Conservation (phyloP, 2,888 invertebrate species). For the Sisyra terminalis region DNA sequence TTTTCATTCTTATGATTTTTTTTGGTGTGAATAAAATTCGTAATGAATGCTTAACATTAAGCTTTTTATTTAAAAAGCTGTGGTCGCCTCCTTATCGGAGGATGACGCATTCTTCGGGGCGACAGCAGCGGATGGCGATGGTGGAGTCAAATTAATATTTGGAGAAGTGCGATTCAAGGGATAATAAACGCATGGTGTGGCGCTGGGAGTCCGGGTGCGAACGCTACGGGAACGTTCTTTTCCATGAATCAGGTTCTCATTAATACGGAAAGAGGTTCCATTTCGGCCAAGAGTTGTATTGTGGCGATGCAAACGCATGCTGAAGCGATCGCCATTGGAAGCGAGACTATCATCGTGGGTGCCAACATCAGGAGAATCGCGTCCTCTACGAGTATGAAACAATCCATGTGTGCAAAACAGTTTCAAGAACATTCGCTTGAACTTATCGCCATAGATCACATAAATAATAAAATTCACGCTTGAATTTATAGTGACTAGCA, state of each 20-base stretch:
- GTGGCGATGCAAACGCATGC: slow-evolving; percentile 44
- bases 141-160: slow-evolving; percentile 2
- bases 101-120: background rate
- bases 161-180: slow-evolving; percentile 23
- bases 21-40: too few relatives aligned
- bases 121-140: background rate
- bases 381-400: slow-evolving; percentile 33
- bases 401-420: slow-evolving; percentile 52
- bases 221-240: slow-evolving; percentile 18
- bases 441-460: slow-evolving; percentile 95
- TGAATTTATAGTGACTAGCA: slow-evolving; percentile 91
- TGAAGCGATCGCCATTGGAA: slow-evolving; percentile 60
- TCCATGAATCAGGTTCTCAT: slow-evolving; percentile 11
- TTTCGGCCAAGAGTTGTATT: slow-evolving; percentile 27
- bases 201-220: slow-evolving; percentile 23
- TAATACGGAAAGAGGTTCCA: slow-evolving; percentile 18
- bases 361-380: slow-evolving; percentile 47
- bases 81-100: slow-evolving; percentile 2
- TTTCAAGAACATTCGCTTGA: slow-evolving; percentile 70
- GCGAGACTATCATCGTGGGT: slow-evolving; percentile 72
- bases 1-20: too few relatives aligned
- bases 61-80: background rate
- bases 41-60: slow-evolving; percentile 11
- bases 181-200: slow-evolving; percentile 37
- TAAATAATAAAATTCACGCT: slow-evolving; percentile 97